A percentile compares a stretch with the other conserved stretches of the same genome.
Evolutionary conservation across 2,113 vertebrate genomes (phyloP).

Genomic region (Platysteira castanea): DNA sequence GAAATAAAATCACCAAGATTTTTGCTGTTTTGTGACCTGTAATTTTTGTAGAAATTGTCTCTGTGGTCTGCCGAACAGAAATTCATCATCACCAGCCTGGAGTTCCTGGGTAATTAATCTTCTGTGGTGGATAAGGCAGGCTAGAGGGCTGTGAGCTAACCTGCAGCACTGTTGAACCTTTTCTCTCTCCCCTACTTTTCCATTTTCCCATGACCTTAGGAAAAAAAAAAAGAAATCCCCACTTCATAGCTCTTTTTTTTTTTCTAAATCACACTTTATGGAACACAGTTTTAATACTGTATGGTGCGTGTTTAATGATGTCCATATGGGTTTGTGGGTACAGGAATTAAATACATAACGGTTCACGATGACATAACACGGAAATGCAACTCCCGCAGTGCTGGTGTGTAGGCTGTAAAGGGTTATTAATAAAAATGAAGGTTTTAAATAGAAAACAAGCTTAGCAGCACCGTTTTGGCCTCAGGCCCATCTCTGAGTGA

Average conservation of each 20-base stretch:
- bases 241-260: slow-evolving; percentile 54
- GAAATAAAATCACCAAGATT: not conserved
- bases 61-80: not conserved
- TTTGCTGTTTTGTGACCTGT: not conserved
- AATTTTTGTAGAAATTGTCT: slow-evolving; percentile 4
- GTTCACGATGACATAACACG: slow-evolving; percentile 68
- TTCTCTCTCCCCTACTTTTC: slow-evolving; percentile 43
- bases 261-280: slow-evolving; percentile 52
- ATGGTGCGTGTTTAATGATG: slow-evolving; percentile 63
- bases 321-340: slow-evolving; percentile 73
- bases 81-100: slow-evolving; percentile 18
- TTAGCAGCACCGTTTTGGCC: slow-evolving; percentile 67
- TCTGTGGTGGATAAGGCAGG: not conserved
- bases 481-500: slow-evolving; percentile 65
- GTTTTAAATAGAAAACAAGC: slow-evolving; percentile 72
- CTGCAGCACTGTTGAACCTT: not conserved
- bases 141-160: slow-evolving; percentile 15
- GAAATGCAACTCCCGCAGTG: slow-evolving; percentile 67
- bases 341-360: slow-evolving; percentile 69
- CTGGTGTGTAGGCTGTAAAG: slow-evolving; percentile 65
- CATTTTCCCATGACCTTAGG: slow-evolving; percentile 67
- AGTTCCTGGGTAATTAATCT: slow-evolving; percentile 47
- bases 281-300: slow-evolving; percentile 61
- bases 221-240: slow-evolving; percentile 9
- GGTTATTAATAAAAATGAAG: slow-evolving; percentile 74